Evolutionary conservation across 2,888 invertebrate species (phyloP).

Genomic region (Tribolium freemani): DNA sequence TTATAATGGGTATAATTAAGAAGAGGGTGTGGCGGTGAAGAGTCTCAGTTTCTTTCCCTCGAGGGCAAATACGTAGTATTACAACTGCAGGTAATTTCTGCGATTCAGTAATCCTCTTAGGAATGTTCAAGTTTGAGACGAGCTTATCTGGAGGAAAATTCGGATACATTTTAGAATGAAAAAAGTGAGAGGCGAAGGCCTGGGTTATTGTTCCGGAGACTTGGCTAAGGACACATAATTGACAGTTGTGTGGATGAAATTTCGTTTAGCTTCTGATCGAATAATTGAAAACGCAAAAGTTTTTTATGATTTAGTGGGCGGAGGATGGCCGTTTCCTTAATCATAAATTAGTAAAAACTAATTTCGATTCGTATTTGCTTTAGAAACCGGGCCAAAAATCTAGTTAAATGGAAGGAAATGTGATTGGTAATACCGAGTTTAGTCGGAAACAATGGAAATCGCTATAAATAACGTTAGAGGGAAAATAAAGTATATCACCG

Average conservation of each 20-base stretch:
- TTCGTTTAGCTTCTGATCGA: constrained; percentile 13
- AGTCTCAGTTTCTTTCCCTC: constrained; percentile 16
- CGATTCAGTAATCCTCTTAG: constrained; percentile 35
- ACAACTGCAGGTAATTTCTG: constrained; percentile 34
- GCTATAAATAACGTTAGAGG: constrained; percentile 38
- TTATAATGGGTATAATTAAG: constrained; percentile 12
- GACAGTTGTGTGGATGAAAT: constrained; percentile 16
- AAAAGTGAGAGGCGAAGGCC: constrained; percentile 7
- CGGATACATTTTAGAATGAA: constrained; percentile 12
- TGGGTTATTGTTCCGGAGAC: constrained; percentile 7
- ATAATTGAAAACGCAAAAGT: constrained; percentile 13
- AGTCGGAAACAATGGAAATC: constrained; percentile 24
- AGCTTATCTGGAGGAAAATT: constrained; percentile 24
- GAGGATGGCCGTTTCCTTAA: background rate
- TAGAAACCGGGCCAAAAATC: constrained; percentile 14
- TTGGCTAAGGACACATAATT: background rate
- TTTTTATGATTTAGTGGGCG: background rate
- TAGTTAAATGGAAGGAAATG: constrained; percentile 14
- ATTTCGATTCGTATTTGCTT: constrained; percentile 12
- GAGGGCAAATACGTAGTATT: constrained; percentile 22
- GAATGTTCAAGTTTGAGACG: constrained; percentile 25
- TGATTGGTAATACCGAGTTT: constrained; percentile 35
- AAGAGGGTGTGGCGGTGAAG: constrained; percentile 8
- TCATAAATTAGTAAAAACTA: constrained; percentile 28
- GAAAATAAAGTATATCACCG: constrained; percentile 41